Evolutionary conservation across 2,888 invertebrate species (phyloP).

Genomic region (Sisyra nigra): DNA sequence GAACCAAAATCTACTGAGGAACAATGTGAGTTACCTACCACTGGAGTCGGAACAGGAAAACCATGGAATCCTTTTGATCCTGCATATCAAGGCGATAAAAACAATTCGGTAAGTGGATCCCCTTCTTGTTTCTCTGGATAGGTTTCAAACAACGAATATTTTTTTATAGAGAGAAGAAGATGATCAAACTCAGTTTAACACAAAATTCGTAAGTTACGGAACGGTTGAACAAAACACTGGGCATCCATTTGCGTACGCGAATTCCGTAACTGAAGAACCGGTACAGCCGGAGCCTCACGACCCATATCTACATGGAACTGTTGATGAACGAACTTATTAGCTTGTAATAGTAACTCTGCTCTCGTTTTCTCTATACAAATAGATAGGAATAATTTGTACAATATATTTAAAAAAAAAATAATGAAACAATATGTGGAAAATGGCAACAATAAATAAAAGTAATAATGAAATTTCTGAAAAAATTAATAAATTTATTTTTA

Average conservation of each 20-base stretch:
- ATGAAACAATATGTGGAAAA: background rate
- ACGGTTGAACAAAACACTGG: constrained; percentile 40
- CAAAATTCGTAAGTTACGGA: constrained; percentile 33
- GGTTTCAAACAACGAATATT: background rate
- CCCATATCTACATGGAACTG: constrained; percentile 33
- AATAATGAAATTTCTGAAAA: background rate
- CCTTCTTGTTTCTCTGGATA: background rate
- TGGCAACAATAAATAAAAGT: background rate
- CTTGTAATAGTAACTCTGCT: constrained; percentile 2
- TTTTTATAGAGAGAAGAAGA: background rate
- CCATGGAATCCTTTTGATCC: constrained; percentile 48
- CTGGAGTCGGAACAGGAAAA: too few relatives aligned
- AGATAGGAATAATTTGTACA: background rate
- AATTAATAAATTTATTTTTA: constrained; percentile 3
- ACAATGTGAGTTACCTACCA: constrained; percentile 22
- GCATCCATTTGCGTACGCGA: constrained; percentile 35
- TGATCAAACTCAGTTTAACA: background rate
- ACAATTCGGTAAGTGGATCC: background rate
- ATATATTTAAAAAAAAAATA: background rate
- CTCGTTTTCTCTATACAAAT: constrained; percentile 1
- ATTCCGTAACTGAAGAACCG: constrained; percentile 39
- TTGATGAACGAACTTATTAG: constrained; percentile 31
- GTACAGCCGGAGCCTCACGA: constrained; percentile 49
- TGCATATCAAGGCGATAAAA: constrained; percentile 19
- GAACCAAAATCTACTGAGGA: constrained; percentile 66